A percentile compares a stretch with the other conserved stretches of the same genome.
Evolutionary conservation across 1,140 invertebrate species (phyloP).

Genomic region (Lutraria rhynchaena): DNA sequence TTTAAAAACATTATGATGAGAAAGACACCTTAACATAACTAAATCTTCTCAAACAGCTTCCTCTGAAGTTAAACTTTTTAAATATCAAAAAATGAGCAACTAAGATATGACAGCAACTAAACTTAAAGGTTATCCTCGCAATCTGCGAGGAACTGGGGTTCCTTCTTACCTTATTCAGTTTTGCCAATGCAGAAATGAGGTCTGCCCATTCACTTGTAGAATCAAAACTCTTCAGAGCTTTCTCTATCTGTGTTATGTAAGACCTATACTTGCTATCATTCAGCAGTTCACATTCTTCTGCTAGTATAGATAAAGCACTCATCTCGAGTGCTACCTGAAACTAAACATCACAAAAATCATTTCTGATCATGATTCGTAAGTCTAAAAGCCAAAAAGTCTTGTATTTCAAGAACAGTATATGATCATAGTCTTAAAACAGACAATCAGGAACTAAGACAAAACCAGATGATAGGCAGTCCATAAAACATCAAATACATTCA

Average conservation of each 20-base stretch:
- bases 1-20: too few relatives aligned
- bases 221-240: conserved; percentile 95
- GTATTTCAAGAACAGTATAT: neutral
- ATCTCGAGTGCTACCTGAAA: conserved; percentile 62
- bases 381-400: neutral
- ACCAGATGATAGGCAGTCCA: too few relatives aligned
- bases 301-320: conserved; percentile 76
- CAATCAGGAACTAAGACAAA: too few relatives aligned
- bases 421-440: neutral
- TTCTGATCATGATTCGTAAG: too few relatives aligned
- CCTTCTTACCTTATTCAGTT: conserved; percentile 95
- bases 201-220: conserved; percentile 98
- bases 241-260: conserved; percentile 87
- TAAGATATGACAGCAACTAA: too few relatives aligned
- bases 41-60: too few relatives aligned
- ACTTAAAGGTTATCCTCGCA: too few relatives aligned
- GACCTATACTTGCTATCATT: conserved; percentile 80
- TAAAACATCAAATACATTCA: too few relatives aligned
- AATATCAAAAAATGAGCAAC: too few relatives aligned
- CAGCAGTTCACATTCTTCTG: conserved; percentile 80
- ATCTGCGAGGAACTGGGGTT: too few relatives aligned
- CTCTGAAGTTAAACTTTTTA: too few relatives aligned
- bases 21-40: too few relatives aligned
- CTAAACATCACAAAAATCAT: neutral
- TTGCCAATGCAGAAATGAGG: conserved; percentile 94